Base-by-base conservation (phyloP, 2,888 invertebrate species). In the Drepana falcataria region DNA sequence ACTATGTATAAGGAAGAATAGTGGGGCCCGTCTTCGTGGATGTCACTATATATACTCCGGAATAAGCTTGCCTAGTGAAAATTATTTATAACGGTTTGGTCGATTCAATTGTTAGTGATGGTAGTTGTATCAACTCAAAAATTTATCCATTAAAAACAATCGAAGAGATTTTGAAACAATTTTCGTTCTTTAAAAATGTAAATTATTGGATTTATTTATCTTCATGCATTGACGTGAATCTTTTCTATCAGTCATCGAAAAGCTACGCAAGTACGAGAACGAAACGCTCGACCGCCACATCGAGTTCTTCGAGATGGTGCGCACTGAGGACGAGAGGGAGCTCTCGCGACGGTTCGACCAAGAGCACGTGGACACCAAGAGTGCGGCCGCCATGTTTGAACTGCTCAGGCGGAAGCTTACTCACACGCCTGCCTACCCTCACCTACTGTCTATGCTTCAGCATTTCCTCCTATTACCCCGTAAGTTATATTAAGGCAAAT, bases 231-330 rank as follows among this genome's bases (percentile, higher is more conserved):
- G 21, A 21, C 21, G 21, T 21, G 21, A 21, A 35, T 47, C 9
- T 35, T 44, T 44, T 48, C 40, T 78, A 76, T 0, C 77, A 91
- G 95, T 98, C 33, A 97, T 99, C 64, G 98, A 98, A 73, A 98
- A 98, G 82, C 92, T 99, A 33, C 92, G 98, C 53, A 95, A 95
- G 73, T 97, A 97, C 83, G 98, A 98, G 79, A 98, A 98, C 86
- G 97, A 97, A 73, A 98, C 97, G 0, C 89, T 98, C 55, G 97
- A 98, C 80, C 94, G 98, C 71, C 99, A 99, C 94, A 94, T 99
- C 85, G 99, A 99, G 83, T 98, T 99, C 87, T 99, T 99, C 89
- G 99, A 99, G 89, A 98, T 99, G 98, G 96, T 98, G 35, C 94
- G 99, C 49, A 96, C 95, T 74, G 98, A 99, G 86, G 99, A 99